Percentiles rank a stretch among this genome's conserved stretches.
phyloP scores from a whole-genome alignment of 1,140 invertebrate genomes.

The Leguminivora glycinivorella region DNA sequence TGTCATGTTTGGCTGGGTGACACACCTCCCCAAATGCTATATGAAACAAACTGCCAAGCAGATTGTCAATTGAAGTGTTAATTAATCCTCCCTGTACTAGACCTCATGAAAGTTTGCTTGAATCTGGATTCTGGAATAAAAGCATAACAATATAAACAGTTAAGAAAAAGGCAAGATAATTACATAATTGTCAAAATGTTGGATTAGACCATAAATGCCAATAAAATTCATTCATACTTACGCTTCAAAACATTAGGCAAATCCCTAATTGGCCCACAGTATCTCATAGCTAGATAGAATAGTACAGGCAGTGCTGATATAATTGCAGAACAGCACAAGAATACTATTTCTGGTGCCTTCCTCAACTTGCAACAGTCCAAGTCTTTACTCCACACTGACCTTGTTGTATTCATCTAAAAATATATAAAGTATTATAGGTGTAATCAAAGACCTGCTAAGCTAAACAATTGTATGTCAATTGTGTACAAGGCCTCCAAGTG shows the following conservation, averaged over 20 bases:
- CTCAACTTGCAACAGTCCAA: conserved; percentile 78
- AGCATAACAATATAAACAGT: too few relatives aligned
- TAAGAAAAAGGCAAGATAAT: too few relatives aligned
- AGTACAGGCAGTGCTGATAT: conserved; percentile 75
- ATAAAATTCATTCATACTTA: conserved; percentile 42
- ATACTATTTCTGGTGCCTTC: conserved; percentile 76
- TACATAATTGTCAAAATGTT: too few relatives aligned
- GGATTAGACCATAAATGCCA: background rate
- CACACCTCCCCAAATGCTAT: background rate
- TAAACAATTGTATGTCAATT: too few relatives aligned
- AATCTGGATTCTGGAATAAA: conserved; percentile 72
- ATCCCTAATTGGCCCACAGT: conserved; percentile 69
- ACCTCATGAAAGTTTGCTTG: conserved; percentile 61
- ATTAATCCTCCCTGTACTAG: conserved; percentile 51
- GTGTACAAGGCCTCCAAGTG: too few relatives aligned
- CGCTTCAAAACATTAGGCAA: conserved; percentile 68
- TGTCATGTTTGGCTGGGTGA: too few relatives aligned
- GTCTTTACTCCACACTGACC: conserved; percentile 78
- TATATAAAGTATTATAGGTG: conserved; percentile 27
- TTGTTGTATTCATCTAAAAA: conserved; percentile 80
- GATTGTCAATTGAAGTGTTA: conserved; percentile 26
- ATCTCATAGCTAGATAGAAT: conserved; percentile 76
- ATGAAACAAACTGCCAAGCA: too few relatives aligned
- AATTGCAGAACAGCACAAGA: conserved; percentile 74
- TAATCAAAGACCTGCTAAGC: too few relatives aligned